Evolutionary conservation across 1,140 invertebrate species (phyloP).

Genomic region (Megalopta genalis): DNA sequence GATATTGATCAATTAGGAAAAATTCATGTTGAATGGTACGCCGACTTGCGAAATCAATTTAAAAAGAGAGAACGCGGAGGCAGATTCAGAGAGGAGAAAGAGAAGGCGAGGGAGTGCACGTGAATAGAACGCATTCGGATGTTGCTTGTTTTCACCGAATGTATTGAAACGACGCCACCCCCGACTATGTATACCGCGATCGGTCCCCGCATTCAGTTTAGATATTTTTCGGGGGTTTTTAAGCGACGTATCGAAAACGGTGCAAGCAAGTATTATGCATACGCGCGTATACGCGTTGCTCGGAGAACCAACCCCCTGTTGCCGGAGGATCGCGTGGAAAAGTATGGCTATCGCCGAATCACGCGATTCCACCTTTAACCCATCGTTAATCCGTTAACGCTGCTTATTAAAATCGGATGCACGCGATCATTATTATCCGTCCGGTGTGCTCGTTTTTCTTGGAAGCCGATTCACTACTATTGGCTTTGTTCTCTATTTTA

Average conservation of each 20-base stretch:
- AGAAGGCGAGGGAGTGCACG: neutral
- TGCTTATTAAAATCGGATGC: neutral
- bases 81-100: neutral
- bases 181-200: neutral
- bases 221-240: conserved; percentile 7
- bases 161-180: neutral
- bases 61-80: neutral
- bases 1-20: conserved; percentile 50
- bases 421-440: neutral
- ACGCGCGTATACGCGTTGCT: neutral
- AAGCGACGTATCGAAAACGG: neutral
- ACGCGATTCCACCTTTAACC: neutral
- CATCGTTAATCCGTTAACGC: neutral
- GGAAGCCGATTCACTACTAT: too few relatives aligned
- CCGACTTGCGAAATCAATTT: conserved; percentile 23
- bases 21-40: conserved; percentile 40
- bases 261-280: neutral
- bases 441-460: too few relatives aligned
- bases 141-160: conserved; percentile 24
- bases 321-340: neutral
- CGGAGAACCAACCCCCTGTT: too few relatives aligned
- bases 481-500: too few relatives aligned
- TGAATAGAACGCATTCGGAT: neutral
- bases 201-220: neutral
- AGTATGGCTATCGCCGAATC: neutral